A percentile compares a stretch with the other conserved stretches of the same genome.
Conservation (phyloP, 2,888 invertebrate species). For the Watsonalla binaria region DNA sequence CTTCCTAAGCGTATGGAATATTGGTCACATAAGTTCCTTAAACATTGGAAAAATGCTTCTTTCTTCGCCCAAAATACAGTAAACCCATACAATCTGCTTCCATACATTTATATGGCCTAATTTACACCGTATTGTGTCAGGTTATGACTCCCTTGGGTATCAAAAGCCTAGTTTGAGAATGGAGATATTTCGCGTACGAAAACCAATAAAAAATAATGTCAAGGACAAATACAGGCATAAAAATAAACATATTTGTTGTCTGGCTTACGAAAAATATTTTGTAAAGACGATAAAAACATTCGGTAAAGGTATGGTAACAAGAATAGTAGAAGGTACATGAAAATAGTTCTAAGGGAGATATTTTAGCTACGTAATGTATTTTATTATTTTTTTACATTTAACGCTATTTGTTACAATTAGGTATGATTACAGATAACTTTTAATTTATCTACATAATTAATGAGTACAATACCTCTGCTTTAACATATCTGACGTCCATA, state of each 20-base stretch:
- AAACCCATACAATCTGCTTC: background rate
- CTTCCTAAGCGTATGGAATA: too few species aligned
- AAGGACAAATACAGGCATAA: too few species aligned
- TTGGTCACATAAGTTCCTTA: too few species aligned
- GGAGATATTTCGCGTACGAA: background rate
- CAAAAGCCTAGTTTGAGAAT: background rate
- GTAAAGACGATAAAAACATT: conserved; percentile 48
- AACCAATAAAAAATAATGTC: too few species aligned
- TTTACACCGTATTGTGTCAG: background rate
- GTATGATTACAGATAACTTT: conserved; percentile 48
- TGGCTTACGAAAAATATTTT: conserved; percentile 38
- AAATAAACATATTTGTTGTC: too few species aligned
- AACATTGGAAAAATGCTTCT: too few species aligned
- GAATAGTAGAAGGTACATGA: conserved; percentile 37
- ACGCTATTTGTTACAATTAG: conserved; percentile 56
- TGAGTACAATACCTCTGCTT: conserved; percentile 8
- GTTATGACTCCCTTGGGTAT: background rate
- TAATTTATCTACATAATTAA: conserved; percentile 56
- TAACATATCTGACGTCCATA: conserved; percentile 3
- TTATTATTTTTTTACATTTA: conserved; percentile 61
- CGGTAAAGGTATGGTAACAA: conserved; percentile 24
- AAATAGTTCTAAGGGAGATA: conserved; percentile 53
- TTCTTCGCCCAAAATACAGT: background rate
- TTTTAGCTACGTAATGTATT: conserved; percentile 44
- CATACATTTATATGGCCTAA: conserved; percentile 13